Evolutionary conservation across 2,888 invertebrate genomes (phyloP).

Genomic region (Microctonus hyperodae): DNA sequence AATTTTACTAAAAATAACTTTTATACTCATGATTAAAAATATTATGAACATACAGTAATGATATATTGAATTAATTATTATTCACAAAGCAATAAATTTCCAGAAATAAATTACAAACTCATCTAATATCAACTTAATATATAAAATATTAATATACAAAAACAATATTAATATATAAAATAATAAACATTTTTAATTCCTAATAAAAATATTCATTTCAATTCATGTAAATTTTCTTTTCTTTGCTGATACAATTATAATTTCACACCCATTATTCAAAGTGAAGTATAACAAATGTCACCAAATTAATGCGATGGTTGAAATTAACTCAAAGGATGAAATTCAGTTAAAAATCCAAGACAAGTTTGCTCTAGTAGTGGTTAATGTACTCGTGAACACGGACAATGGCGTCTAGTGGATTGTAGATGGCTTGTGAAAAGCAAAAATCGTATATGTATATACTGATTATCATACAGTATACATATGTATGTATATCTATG

Average conservation of each 20-base stretch:
- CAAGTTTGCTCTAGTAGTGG: not conserved
- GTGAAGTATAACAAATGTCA: not conserved
- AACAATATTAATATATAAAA: no score
- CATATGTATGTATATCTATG: not conserved
- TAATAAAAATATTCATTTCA: not conserved
- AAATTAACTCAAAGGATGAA: not conserved
- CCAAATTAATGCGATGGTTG: not conserved
- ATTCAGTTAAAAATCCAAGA: not conserved
- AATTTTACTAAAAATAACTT: not conserved
- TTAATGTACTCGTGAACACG: not conserved
- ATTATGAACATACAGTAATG: not conserved
- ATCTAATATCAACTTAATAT: no score
- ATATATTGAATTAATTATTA: not conserved
- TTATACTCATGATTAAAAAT: not conserved
- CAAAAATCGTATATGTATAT: no score
- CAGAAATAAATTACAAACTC: not conserved
- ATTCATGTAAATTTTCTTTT: not conserved
- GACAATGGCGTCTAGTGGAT: not conserved
- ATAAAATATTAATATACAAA: no score
- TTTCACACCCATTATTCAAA: not conserved
- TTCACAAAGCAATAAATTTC: not conserved
- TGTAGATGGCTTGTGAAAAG: not conserved
- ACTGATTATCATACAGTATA: not conserved
- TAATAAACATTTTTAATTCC: no score
- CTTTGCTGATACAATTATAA: not conserved